Evolutionary conservation across 2,113 vertebrate genomes (phyloP).

Genomic region (Pterocles gutturalis): DNA sequence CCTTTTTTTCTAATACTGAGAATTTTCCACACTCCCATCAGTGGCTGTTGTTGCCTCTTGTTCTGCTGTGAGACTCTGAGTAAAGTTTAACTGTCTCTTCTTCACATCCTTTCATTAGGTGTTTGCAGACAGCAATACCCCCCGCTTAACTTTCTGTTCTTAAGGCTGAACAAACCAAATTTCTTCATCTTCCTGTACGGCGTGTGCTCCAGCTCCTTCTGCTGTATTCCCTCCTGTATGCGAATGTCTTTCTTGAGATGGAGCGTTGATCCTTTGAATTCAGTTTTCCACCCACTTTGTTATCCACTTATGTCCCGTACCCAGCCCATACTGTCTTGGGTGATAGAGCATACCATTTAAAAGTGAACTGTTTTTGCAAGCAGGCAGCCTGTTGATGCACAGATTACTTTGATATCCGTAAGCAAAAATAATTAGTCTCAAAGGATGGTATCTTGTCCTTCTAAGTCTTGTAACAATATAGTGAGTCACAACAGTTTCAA

Average conservation of each 20-base stretch:
- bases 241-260: not conserved
- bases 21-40: not conserved
- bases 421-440: not conserved
- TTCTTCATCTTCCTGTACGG: not conserved
- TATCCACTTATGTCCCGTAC: not conserved
- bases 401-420: not conserved
- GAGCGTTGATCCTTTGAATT: not conserved
- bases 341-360: not conserved
- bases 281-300: not conserved
- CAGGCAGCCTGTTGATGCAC: not conserved
- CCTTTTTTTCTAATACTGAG: not conserved
- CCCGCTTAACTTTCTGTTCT: not conserved
- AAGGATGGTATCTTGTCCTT: accelerated
- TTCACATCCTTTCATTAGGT: not conserved
- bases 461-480: not conserved
- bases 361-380: not conserved
- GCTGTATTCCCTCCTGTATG: accelerated
- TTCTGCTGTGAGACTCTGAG: not conserved
- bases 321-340: not conserved
- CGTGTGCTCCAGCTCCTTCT: not conserved
- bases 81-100: not conserved
- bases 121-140: not conserved
- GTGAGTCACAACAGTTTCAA: not conserved
- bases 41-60: not conserved
- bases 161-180: not conserved